Evolutionary conservation across 2,888 invertebrate genomes (phyloP).

Genomic region (Chrysopilus asiliformis): DNA sequence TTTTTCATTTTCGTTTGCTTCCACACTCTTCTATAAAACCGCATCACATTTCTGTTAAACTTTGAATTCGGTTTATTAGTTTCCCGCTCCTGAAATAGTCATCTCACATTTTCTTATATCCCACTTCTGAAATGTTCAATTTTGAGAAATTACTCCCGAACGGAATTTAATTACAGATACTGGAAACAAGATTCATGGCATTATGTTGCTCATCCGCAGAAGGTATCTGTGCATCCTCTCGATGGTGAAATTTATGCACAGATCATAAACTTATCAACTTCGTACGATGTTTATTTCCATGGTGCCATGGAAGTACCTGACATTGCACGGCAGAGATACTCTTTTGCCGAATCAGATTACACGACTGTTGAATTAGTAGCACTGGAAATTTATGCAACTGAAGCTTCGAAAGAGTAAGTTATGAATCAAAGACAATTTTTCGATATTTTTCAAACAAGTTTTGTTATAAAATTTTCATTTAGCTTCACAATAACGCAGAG

Average conservation of each 20-base stretch:
- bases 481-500: conserved; percentile 50
- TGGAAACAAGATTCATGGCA: conserved; percentile 46
- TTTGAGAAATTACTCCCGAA: too few species aligned
- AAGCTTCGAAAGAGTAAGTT: conserved; percentile 41
- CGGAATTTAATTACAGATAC: conserved; percentile 44
- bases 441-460: background rate
- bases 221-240: conserved; percentile 49
- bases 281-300: conserved; percentile 52
- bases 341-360: conserved; percentile 41
- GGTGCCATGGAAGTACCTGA: conserved; percentile 55
- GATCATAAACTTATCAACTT: conserved; percentile 53
- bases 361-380: conserved; percentile 48
- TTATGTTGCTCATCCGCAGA: conserved; percentile 34
- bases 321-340: conserved; percentile 43
- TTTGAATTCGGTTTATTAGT: too few species aligned
- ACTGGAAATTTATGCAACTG: conserved; percentile 43
- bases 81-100: too few species aligned
- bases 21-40: too few species aligned
- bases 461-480: background rate
- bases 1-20: too few species aligned
- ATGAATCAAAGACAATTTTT: too few species aligned
- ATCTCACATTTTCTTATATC: too few species aligned
- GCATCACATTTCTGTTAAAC: too few species aligned
- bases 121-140: too few species aligned
- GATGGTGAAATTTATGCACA: conserved; percentile 66